Evolutionary conservation across 2,113 vertebrate genomes (phyloP).

Genomic region (Oryctolagus cuniculus): mOryCun1.1 NC_091436.1:95402501-95403000

Average conservation of each 20-base stretch:
- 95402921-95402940: slow-evolving; percentile 19
- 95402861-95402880: not conserved
- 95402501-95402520: not conserved
- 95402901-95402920: not conserved
- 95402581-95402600: not conserved
- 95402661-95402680: not conserved
- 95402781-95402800: not conserved
- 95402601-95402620: not conserved
- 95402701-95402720: not conserved
- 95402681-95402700: not conserved
- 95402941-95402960: slow-evolving; percentile 54
- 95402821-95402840: not conserved
- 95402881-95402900: not conserved
- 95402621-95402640: not conserved
- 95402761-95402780: not conserved
- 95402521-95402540: not conserved
- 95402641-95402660: not conserved
- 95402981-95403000: not conserved
- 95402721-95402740: not conserved
- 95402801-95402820: not conserved
- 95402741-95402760: not conserved
- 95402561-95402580: not conserved
- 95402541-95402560: not conserved
- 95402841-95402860: not conserved
- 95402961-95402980: not conserved